Conservation (phyloP, 1,140 invertebrate species). For the Aporrectodea caliginosa region DNA sequence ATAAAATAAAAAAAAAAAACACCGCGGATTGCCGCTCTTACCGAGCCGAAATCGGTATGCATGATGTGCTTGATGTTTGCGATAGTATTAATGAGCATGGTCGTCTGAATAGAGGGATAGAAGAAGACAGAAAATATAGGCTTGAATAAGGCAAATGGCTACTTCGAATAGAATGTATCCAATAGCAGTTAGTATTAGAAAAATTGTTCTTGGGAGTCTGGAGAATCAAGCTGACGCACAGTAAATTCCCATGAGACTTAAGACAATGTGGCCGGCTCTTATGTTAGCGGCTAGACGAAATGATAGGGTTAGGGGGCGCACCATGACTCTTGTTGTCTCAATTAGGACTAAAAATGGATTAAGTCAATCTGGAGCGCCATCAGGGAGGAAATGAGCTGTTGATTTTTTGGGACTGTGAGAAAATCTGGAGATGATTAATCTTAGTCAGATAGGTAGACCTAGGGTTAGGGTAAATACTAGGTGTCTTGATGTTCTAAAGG, state of each 20-base stretch:
- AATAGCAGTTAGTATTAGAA: neutral
- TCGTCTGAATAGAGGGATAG: conserved; percentile 11
- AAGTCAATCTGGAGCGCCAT: conserved; percentile 59
- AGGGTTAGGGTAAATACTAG: no score
- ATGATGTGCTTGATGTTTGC: neutral
- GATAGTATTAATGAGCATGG: conserved; percentile 2
- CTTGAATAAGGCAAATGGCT: conserved; percentile 10
- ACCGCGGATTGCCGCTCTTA: neutral
- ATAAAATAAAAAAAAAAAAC: neutral
- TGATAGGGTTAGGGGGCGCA: conserved; percentile 64
- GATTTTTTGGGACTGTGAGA: no score
- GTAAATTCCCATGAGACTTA: conserved; percentile 60
- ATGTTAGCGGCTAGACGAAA: conserved; percentile 67
- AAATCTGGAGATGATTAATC: no score
- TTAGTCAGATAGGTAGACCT: no score
- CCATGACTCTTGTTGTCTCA: conserved; percentile 55
- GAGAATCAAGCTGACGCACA: no score
- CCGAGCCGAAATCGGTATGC: neutral
- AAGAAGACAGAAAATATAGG: conserved; percentile 13
- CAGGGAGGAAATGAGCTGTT: conserved; percentile 63
- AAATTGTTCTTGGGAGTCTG: neutral
- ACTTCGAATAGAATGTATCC: conserved; percentile 7
- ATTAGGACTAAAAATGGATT: conserved; percentile 58
- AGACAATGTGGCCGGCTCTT: conserved; percentile 65
- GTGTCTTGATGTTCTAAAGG: no score